phyloP scores from a whole-genome alignment of 2,113 vertebrate species.

The Amphilophus citrinellus region DNA sequence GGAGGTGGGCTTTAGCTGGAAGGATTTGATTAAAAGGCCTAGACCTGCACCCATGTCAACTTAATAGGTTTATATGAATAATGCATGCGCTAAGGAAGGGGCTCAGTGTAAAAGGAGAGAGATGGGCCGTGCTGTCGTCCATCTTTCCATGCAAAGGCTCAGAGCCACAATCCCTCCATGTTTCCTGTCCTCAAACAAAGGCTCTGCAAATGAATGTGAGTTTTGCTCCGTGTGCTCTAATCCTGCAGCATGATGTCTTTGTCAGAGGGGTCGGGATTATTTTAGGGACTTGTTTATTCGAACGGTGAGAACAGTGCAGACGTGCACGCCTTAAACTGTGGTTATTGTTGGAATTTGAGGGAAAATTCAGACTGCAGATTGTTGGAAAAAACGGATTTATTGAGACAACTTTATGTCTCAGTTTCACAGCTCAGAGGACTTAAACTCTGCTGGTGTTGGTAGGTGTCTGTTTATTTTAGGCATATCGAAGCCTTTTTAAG shows the following conservation, averaged over 20 bases:
- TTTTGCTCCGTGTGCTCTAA: slow-evolving; percentile 55
- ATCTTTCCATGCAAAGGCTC: slow-evolving; percentile 25
- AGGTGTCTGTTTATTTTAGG: neutral
- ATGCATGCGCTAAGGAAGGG: slow-evolving; percentile 46
- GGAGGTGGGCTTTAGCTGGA: slow-evolving; percentile 37
- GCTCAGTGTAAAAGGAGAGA: slow-evolving; percentile 38
- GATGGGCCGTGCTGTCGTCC: slow-evolving; percentile 25
- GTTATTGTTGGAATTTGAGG: neutral
- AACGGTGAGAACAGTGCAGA: slow-evolving; percentile 24
- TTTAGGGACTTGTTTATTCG: slow-evolving; percentile 14
- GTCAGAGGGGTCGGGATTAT: slow-evolving; percentile 58
- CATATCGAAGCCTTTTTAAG: neutral
- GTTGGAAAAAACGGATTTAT: neutral
- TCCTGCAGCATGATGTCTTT: slow-evolving; percentile 62
- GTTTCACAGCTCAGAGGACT: neutral
- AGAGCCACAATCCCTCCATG: slow-evolving; percentile 31
- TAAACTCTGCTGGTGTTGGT: neutral
- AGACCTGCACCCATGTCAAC: slow-evolving; percentile 48
- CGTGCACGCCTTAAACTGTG: neutral
- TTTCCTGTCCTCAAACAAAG: slow-evolving; percentile 49
- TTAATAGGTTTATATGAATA: slow-evolving; percentile 73
- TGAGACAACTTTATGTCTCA: neutral
- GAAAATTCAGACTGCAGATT: neutral
- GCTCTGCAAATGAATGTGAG: slow-evolving; percentile 45
- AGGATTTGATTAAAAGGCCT: slow-evolving; percentile 58